phyloP scores from a whole-genome alignment of 2,888 invertebrate species.

The Brachycybe producta region DNA sequence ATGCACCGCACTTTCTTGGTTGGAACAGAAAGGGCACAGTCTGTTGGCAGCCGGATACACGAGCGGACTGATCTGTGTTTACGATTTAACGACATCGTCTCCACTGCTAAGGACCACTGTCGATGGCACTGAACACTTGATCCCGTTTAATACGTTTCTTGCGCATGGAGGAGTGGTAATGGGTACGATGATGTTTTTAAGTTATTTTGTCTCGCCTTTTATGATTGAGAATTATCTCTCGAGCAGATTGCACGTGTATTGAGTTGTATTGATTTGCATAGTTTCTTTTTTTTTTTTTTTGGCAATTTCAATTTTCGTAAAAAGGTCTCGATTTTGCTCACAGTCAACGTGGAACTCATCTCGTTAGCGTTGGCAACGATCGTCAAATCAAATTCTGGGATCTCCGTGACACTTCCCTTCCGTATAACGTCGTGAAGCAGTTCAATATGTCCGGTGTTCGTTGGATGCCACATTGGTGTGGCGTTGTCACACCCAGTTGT shows the following conservation, averaged over 20 bases:
- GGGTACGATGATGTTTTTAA: background rate
- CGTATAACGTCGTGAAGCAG: constrained; percentile 1
- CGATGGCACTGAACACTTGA: background rate
- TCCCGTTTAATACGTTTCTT: background rate
- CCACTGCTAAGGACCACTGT: background rate
- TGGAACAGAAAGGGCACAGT: constrained; percentile 2
- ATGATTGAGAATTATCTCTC: background rate
- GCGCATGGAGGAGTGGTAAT: constrained; percentile 2
- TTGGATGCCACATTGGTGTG: constrained; percentile 13
- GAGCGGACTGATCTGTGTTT: constrained; percentile 8
- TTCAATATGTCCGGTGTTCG: background rate
- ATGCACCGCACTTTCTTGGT: constrained; percentile 14
- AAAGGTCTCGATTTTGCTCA: constrained; percentile 13
- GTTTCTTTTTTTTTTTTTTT: background rate
- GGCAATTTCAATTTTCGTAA: background rate
- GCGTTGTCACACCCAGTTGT: background rate
- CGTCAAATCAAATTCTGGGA: constrained; percentile 14
- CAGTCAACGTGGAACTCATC: background rate
- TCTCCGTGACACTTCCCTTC: background rate
- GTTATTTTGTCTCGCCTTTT: background rate
- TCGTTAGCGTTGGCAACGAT: constrained; percentile 9
- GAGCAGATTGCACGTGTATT: background rate
- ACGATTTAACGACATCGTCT: constrained; percentile 2
- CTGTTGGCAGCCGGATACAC: constrained; percentile 6
- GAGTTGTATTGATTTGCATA: background rate